A percentile compares a stretch with the other conserved stretches of the same genome.
These are phyloP conservation scores for Spodoptera litura DNA, from an alignment of 1,140 invertebrate species.

Conservation along the genomic window DNA sequence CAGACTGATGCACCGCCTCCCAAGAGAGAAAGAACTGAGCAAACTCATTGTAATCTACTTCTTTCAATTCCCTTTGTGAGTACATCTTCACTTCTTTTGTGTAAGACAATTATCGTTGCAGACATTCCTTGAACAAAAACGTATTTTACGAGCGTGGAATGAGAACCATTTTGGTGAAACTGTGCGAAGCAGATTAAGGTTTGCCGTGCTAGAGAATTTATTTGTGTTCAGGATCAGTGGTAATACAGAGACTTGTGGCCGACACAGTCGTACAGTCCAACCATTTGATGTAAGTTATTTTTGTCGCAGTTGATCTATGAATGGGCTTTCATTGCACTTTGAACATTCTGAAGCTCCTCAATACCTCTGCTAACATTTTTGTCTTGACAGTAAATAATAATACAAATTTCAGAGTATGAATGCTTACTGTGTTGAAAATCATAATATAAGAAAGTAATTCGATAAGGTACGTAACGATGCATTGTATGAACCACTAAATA, in stretches of 20 bases:
- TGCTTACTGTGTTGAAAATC: too few species aligned
- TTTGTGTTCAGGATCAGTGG: slow-evolving; percentile 21
- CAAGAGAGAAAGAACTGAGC: slow-evolving; percentile 46
- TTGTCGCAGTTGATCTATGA: too few species aligned
- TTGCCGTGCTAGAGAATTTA: slow-evolving; percentile 37
- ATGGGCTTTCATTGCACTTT: too few species aligned
- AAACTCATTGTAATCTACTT: slow-evolving; percentile 70
- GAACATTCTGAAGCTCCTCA: too few species aligned
- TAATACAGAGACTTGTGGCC: not conserved
- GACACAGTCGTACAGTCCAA: too few species aligned
- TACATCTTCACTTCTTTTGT: slow-evolving; percentile 69
- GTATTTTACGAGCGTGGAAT: slow-evolving; percentile 63
- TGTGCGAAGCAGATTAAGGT: slow-evolving; percentile 40
- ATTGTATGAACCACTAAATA: slow-evolving; percentile 1
- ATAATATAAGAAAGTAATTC: too few species aligned
- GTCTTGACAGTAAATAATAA: too few species aligned
- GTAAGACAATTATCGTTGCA: slow-evolving; percentile 69
- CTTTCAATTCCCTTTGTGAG: slow-evolving; percentile 69
- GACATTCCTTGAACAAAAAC: slow-evolving; percentile 64
- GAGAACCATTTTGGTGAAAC: slow-evolving; percentile 32
- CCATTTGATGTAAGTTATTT: too few species aligned
- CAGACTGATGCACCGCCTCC: slow-evolving; percentile 42
- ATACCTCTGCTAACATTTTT: too few species aligned
- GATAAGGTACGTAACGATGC: too few species aligned
- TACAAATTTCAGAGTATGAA: too few species aligned